Base-by-base conservation (phyloP, 2,888 invertebrate genomes). In the Drosophila anomelani region DNA sequence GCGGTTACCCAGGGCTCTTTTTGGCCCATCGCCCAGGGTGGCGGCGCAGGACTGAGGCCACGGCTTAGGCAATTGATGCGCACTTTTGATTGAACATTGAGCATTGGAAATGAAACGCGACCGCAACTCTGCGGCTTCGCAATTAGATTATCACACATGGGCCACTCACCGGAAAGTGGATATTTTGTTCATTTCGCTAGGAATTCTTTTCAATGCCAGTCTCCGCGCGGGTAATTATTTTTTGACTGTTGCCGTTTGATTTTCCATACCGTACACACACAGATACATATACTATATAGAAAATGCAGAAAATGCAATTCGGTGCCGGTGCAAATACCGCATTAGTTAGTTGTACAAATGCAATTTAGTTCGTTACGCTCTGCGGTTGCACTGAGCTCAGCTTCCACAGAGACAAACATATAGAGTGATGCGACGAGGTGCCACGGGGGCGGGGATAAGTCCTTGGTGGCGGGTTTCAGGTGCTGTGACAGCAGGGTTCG, bases 281-380 rank as follows among this genome's bases (percentile, higher is more conserved):
- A 10, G 8, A n/a, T 29, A 10, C 4, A n/a, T 29, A 26, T 46
- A 10, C 2, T 29, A 47, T 44, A 70, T 66, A 29, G 58, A 57
- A 62, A 79, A 75, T 67, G 57, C 66, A 72, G 78, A 51, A 51
- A 51, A 51, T 51, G 34, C 51, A 51, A 51, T 69, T 51, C 72
- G 38, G 32, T 55, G 54, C 77, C 78, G 60, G 47, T 20, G 60
- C 73, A 75, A 84, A 77, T 59, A 85, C 83, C 88, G 56, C 88
- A 88, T 85, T 88, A 85, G 85, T 88, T 87, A 80, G 81, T 80
- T 81, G 77, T 76, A 79, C 76, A 86, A 83, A 83, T 86, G 88
- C 77, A 88, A 88, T 86, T 85, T 84, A 86, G 88, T 86, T 86
- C 85, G 85, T 88, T 86, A 88, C 85, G 85, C 77, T 77, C 62